These are phyloP conservation scores for Heterohyrax brucei DNA, from an alignment of 2,797 vertebrate species.

Conservation along the genomic window DNA sequence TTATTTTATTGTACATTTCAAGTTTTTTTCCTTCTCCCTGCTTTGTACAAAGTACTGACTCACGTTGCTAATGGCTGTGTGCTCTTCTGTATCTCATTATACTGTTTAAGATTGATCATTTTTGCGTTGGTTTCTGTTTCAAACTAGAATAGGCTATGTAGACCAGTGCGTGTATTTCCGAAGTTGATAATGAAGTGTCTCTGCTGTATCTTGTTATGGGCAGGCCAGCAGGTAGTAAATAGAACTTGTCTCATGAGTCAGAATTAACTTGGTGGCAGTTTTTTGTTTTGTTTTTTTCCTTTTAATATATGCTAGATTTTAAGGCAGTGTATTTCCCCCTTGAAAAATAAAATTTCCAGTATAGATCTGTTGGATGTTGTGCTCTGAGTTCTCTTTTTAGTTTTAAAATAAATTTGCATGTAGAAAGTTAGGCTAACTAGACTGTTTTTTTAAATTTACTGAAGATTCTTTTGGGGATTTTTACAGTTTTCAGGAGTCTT, in stretches of 20 bases:
- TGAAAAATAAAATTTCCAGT: not conserved
- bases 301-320: not conserved
- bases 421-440: not conserved
- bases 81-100: not conserved
- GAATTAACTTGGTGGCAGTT: too few relatives aligned
- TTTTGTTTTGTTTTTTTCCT: not conserved
- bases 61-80: constrained; percentile 52
- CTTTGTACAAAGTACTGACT: constrained; percentile 65
- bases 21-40: not conserved
- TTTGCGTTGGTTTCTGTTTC: constrained; percentile 73
- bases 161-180: constrained; percentile 24
- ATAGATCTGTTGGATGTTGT: constrained; percentile 19
- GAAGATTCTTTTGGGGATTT: constrained; percentile 1
- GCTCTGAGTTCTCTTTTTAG: not conserved
- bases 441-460: constrained; percentile 8
- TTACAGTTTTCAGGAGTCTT: constrained; percentile 1
- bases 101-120: constrained; percentile 20
- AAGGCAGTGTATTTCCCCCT: not conserved
- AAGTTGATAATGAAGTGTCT: constrained; percentile 6
- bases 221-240: not conserved
- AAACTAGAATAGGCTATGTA: constrained; percentile 1
- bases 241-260: not conserved
- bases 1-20: constrained; percentile 74
- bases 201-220: not conserved
- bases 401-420: not conserved